These are phyloP conservation scores for Parus major DNA, from an alignment of 2,113 vertebrate species.

Conservation along the genomic window DNA sequence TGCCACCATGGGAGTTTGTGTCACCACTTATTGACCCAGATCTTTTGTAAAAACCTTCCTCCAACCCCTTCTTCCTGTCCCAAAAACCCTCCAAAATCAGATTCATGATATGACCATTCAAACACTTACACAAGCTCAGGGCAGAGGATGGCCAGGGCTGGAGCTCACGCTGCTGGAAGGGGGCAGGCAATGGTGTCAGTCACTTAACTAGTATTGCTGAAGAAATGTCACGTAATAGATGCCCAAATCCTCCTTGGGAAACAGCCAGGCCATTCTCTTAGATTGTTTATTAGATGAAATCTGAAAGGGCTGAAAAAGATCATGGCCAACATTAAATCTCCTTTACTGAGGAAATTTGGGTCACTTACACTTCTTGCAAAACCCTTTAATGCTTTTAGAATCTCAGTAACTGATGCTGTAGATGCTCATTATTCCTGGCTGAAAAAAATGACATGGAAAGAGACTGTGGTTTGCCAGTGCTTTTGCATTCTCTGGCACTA, in stretches of 20 bases:
- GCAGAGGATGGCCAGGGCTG: not conserved
- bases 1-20: not conserved
- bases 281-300: not conserved
- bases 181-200: not conserved
- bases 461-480: not conserved
- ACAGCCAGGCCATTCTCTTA: not conserved
- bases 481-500: not conserved
- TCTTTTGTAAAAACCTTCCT: not conserved
- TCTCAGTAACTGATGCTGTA: not conserved
- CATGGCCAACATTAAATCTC: not conserved
- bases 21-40: not conserved
- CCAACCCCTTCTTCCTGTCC: accelerated
- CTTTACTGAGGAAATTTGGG: not conserved
- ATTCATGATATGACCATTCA: not conserved
- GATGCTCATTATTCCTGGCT: not conserved
- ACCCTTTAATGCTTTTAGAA: not conserved
- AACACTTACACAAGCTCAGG: not conserved
- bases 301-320: not conserved
- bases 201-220: not conserved
- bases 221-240: not conserved
- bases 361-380: not conserved
- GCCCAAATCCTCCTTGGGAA: not conserved
- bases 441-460: not conserved
- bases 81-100: accelerated
- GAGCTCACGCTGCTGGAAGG: not conserved